Percentiles rank a stretch among this genome's conserved stretches.
Conservation (phyloP, 1,140 invertebrate genomes). For the Drosophila bipectinata region DNA sequence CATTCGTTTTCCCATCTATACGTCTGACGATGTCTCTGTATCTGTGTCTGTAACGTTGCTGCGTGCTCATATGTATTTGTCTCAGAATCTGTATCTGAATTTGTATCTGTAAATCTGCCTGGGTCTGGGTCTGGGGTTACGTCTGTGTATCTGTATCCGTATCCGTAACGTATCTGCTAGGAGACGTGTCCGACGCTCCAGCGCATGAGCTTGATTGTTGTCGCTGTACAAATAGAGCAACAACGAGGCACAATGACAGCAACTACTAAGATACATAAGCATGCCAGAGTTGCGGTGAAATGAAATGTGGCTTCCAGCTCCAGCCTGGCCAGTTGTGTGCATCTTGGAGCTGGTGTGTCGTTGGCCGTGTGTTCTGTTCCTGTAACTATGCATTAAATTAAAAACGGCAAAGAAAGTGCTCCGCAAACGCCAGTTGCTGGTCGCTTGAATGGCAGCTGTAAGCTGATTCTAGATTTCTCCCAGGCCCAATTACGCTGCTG, state of each 20-base stretch:
- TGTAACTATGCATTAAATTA: slow-evolving; percentile 76
- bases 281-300: slow-evolving; percentile 56
- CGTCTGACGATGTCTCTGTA: slow-evolving; percentile 13
- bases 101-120: slow-evolving; percentile 1
- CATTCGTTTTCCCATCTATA: slow-evolving; percentile 42
- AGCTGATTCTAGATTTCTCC: slow-evolving; percentile 73
- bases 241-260: slow-evolving; percentile 29
- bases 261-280: slow-evolving; percentile 27
- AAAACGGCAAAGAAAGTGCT: slow-evolving; percentile 75
- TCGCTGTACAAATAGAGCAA: slow-evolving; percentile 62
- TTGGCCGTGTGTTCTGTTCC: slow-evolving; percentile 44
- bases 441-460: slow-evolving; percentile 19
- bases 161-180: slow-evolving; percentile 24
- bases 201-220: slow-evolving; percentile 70
- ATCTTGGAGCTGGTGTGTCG: slow-evolving; percentile 10
- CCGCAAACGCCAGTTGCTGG: slow-evolving; percentile 45
- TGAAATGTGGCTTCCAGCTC: slow-evolving; percentile 66
- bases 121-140: not conserved
- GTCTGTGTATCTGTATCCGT: slow-evolving; percentile 18
- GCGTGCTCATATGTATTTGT: slow-evolving; percentile 34
- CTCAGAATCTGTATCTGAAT: slow-evolving; percentile 9
- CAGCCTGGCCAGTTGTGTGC: slow-evolving; percentile 14
- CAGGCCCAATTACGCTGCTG: slow-evolving; percentile 60
- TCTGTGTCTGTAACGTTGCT: slow-evolving; percentile 10
- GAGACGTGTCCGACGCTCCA: slow-evolving; percentile 55